Conservation (phyloP, 2,888 invertebrate species). For the Caenorhabditis plicata region DNA sequence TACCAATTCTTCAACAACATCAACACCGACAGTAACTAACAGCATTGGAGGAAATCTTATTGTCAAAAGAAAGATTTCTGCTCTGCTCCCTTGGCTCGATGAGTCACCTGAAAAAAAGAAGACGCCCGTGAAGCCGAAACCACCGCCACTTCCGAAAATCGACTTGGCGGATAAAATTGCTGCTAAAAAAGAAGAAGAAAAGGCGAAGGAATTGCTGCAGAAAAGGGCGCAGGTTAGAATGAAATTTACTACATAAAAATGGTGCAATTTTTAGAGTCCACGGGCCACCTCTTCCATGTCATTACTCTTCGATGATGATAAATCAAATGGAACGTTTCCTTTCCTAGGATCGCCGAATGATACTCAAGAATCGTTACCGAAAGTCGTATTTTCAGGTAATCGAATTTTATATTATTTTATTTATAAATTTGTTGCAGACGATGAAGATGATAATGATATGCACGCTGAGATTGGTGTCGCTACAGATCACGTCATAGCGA, state of each 20-base stretch:
- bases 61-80: slow-evolving; percentile 1
- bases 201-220: background rate
- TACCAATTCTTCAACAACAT: background rate
- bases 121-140: background rate
- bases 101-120: background rate
- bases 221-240: slow-evolving; percentile 16
- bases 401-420: background rate
- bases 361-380: slow-evolving; percentile 24
- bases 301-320: slow-evolving; percentile 18
- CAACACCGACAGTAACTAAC: background rate
- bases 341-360: slow-evolving; percentile 19
- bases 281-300: slow-evolving; percentile 14
- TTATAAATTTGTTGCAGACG: slow-evolving; percentile 15
- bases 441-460: slow-evolving; percentile 20
- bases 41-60: no score
- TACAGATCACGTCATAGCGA: slow-evolving; percentile 18
- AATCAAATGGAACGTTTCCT: slow-evolving; percentile 5
- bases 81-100: slow-evolving; percentile 17
- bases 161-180: background rate
- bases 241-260: no score
- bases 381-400: slow-evolving; percentile 37
- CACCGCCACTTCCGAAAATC: no score
- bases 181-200: background rate
- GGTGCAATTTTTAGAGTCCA: no score
- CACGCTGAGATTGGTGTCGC: slow-evolving; percentile 19